phyloP scores from a whole-genome alignment of 2,113 vertebrate genomes.

The Gymnobelideus leadbeateri region DNA sequence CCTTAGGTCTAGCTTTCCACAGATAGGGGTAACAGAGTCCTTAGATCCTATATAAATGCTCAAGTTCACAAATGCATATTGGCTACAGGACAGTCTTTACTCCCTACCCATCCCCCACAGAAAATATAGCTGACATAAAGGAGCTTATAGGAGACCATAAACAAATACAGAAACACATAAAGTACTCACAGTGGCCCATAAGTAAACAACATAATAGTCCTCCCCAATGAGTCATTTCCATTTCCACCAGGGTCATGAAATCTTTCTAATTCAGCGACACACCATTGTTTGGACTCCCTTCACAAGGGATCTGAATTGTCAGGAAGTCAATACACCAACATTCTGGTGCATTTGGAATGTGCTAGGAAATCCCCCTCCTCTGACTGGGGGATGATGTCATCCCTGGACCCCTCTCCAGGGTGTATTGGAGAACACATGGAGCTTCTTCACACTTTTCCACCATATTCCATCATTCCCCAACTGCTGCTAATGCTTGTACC shows the following conservation, averaged over 20 bases:
- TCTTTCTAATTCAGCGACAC: background rate
- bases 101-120: background rate
- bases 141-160: background rate
- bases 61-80: background rate
- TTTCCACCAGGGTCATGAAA: background rate
- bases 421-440: background rate
- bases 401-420: background rate
- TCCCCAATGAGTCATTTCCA: background rate
- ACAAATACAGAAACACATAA: background rate
- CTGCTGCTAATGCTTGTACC: background rate
- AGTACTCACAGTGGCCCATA: background rate
- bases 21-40: background rate
- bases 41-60: background rate
- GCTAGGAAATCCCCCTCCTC: background rate
- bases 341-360: background rate
- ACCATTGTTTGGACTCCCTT: background rate
- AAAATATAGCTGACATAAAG: background rate
- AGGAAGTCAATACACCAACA: background rate
- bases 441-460: background rate
- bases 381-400: background rate
- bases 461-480: background rate
- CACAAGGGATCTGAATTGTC: background rate
- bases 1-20: background rate
- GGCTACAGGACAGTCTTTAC: background rate
- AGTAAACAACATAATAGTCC: background rate